Percentiles rank a stretch among this genome's conserved stretches.
These are phyloP conservation scores for Diglossa brunneiventris DNA, from an alignment of 2,113 vertebrate genomes.

Conservation along the genomic window DNA sequence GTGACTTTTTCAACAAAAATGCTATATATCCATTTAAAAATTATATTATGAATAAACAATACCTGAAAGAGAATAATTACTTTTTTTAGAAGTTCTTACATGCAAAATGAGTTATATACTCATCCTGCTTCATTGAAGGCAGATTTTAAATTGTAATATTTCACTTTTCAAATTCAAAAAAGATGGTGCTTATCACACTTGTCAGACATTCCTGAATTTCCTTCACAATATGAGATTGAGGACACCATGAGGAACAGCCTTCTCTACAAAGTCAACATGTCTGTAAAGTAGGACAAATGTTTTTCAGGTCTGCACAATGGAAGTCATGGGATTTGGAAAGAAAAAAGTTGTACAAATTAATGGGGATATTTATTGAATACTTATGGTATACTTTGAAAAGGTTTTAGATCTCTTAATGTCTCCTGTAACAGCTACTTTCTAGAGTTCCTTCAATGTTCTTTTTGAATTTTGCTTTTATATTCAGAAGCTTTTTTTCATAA, in stretches of 20 bases:
- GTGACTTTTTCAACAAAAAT: not conserved
- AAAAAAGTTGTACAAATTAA: not conserved
- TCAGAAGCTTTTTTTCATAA: not conserved
- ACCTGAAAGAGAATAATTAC: rapidly evolving
- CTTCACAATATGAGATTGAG: not conserved
- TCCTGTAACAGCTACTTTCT: not conserved
- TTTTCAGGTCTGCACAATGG: not conserved
- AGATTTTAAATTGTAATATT: not conserved
- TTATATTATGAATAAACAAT: not conserved
- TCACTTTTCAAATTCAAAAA: not conserved
- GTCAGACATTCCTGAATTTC: not conserved
- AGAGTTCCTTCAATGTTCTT: not conserved
- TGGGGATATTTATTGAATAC: not conserved
- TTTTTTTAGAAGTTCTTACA: not conserved
- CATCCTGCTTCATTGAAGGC: not conserved
- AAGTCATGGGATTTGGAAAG: not conserved
- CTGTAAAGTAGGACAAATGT: not conserved
- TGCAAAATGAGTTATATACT: not conserved
- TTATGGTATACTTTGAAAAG: not conserved
- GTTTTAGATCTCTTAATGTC: not conserved
- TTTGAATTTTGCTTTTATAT: not conserved
- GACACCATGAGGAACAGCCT: not conserved
- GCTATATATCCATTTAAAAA: not conserved
- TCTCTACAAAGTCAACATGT: not conserved
- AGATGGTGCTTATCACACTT: not conserved